These are phyloP conservation scores for Ia io DNA, from an alignment of 2,113 vertebrate species.

Conservation along the genomic window DNA sequence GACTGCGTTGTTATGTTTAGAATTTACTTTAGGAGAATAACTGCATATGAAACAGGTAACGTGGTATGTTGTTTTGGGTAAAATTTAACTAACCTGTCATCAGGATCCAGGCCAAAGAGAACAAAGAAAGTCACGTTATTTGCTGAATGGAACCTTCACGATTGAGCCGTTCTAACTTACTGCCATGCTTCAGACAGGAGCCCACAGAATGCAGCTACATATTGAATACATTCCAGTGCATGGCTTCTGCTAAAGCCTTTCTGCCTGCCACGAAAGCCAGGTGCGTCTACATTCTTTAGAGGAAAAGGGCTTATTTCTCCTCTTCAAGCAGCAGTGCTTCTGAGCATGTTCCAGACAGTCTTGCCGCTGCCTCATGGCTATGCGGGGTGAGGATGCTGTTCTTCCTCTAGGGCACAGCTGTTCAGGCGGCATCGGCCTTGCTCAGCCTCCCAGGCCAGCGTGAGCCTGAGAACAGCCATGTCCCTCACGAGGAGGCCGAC, in stretches of 20 bases:
- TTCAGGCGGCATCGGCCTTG: no score
- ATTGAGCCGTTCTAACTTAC: background rate
- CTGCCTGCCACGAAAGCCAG: background rate
- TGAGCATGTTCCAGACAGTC: background rate
- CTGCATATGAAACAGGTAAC: background rate
- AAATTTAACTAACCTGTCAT: background rate
- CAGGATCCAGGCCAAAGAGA: background rate
- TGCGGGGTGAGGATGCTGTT: background rate
- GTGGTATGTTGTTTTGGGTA: background rate
- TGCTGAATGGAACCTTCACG: background rate
- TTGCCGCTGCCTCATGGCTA: no score
- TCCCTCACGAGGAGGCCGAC: background rate
- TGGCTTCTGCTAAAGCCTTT: background rate
- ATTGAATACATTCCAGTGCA: background rate
- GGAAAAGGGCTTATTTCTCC: background rate
- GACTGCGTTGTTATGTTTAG: background rate
- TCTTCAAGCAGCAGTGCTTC: background rate
- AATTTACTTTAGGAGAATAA: background rate
- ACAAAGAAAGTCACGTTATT: background rate
- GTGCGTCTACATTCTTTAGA: background rate
- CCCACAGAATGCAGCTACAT: background rate
- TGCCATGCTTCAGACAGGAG: background rate
- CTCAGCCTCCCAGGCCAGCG: no score
- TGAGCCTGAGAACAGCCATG: background rate
- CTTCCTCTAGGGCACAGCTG: background rate